These are phyloP conservation scores for Python bivittatus DNA, from an alignment of 2,113 vertebrate species.

Conservation along the genomic window DNA sequence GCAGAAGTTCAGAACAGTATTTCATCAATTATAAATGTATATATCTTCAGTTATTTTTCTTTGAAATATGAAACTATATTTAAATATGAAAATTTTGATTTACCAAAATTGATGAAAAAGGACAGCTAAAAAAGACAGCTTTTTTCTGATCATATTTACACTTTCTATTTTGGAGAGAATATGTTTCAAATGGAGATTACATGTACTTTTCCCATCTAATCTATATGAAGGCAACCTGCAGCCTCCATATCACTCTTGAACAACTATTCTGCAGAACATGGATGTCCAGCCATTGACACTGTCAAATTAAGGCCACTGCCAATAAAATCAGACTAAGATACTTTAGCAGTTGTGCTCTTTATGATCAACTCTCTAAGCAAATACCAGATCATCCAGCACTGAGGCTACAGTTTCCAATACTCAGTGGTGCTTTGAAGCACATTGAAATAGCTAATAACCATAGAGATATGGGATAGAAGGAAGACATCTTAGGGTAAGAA, in stretches of 20 bases:
- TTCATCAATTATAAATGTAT: background rate
- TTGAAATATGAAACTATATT: background rate
- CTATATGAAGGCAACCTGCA: background rate
- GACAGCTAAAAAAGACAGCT: background rate
- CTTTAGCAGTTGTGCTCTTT: background rate
- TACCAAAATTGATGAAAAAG: background rate
- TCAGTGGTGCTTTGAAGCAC: no score
- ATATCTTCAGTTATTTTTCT: background rate
- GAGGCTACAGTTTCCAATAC: background rate
- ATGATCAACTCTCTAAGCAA: background rate
- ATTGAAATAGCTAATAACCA: no score
- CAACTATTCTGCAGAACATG: background rate
- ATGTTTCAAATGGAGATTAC: background rate
- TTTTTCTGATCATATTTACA: background rate
- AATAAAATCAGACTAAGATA: background rate
- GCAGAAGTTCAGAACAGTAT: constrained; percentile 1
- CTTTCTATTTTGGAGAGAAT: background rate
- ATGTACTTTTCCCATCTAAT: background rate
- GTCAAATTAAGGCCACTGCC: background rate
- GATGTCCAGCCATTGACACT: background rate
- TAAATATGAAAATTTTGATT: background rate
- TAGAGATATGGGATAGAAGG: no score
- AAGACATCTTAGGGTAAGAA: no score
- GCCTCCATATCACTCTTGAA: background rate
- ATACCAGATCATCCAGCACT: background rate